These are phyloP conservation scores for Cephus runcator DNA, from an alignment of 2,888 invertebrate genomes.

Conservation along the genomic window DNA sequence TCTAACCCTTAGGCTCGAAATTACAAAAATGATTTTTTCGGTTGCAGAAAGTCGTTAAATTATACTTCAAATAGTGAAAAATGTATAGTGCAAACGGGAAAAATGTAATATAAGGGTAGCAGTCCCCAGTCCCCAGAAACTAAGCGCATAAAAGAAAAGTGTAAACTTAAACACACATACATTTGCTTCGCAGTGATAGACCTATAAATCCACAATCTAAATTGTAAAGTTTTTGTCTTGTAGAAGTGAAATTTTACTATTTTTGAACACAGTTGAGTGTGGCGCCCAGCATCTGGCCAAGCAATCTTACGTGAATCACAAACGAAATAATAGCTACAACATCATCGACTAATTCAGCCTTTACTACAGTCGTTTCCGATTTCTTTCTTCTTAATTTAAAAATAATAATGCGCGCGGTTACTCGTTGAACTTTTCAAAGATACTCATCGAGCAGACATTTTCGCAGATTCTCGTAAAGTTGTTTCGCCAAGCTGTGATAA, in stretches of 20 bases:
- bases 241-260: slow-evolving; percentile 45
- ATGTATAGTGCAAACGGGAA: too few relatives aligned
- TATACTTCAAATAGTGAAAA: too few relatives aligned
- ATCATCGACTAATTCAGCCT: too few relatives aligned
- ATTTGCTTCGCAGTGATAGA: slow-evolving; percentile 52
- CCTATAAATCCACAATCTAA: slow-evolving; percentile 43
- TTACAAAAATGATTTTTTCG: too few relatives aligned
- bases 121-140: neutral
- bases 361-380: neutral
- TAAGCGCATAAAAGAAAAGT: neutral
- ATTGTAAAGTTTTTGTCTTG: slow-evolving; percentile 40
- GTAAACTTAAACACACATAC: slow-evolving; percentile 28
- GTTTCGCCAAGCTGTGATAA: slow-evolving; percentile 51
- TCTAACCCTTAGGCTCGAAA: too few relatives aligned
- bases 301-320: slow-evolving; percentile 50
- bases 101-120: too few relatives aligned
- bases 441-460: neutral
- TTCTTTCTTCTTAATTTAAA: neutral
- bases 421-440: neutral
- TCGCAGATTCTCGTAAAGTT: slow-evolving; percentile 46
- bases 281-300: slow-evolving; percentile 54
- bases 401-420: neutral
- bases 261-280: slow-evolving; percentile 65
- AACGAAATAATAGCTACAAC: too few relatives aligned
- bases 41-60: too few relatives aligned